phyloP scores from a whole-genome alignment of 35 echinoderm and acorn worm genomes.

The Strongylocentrotus purpuratus region DNA sequence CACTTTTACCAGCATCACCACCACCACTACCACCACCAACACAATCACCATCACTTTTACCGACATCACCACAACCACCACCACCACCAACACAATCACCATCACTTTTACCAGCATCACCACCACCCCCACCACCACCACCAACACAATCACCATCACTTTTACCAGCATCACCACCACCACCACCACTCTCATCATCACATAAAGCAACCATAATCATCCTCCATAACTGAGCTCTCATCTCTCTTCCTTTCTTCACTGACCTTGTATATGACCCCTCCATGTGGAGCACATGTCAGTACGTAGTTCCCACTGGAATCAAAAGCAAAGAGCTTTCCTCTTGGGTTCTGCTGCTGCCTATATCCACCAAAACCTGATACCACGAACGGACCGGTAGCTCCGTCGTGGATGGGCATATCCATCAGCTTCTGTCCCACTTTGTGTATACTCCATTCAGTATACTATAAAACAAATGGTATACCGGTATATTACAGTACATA shows the following conservation, averaged over 20 bases:
- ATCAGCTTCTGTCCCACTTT: slow-evolving; percentile 70
- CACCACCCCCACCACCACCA: not conserved
- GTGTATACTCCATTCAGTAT: slow-evolving; percentile 82
- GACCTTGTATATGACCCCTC: slow-evolving; percentile 94
- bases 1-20: not conserved
- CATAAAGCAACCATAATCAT: not conserved
- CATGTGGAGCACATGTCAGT: slow-evolving; percentile 88
- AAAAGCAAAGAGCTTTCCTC: slow-evolving; percentile 94
- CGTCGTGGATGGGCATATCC: slow-evolving; percentile 82
- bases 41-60: not conserved
- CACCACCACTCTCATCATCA: not conserved
- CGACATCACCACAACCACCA: not conserved
- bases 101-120: not conserved
- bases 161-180: not conserved
- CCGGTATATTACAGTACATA: no score
- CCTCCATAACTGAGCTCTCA: not conserved
- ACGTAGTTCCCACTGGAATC: slow-evolving; percentile 84
- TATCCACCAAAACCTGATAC: slow-evolving; percentile 93
- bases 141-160: not conserved
- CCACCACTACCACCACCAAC: not conserved
- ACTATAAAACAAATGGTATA: slow-evolving; percentile 53
- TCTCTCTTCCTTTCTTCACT: not conserved
- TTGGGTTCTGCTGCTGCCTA: slow-evolving; percentile 81
- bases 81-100: not conserved
- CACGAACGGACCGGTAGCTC: slow-evolving; percentile 94